Evolutionary conservation across 2,888 invertebrate species (phyloP), one percentile per base, ranked within the genome.

Genomic region (Plagiodera versicolora): DNA sequence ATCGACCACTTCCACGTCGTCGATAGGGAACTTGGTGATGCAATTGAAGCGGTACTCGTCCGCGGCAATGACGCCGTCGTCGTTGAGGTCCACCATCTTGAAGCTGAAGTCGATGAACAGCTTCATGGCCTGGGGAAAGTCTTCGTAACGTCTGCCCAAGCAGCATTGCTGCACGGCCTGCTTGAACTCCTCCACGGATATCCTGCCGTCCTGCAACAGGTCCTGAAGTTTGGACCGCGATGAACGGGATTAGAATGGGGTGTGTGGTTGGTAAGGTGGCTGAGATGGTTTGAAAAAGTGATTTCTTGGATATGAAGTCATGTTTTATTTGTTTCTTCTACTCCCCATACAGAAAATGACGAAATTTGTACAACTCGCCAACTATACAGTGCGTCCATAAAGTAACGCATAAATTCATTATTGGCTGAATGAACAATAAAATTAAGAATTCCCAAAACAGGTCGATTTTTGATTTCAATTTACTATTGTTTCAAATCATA

Each of bases 41-140:
- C 91, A 91, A 79, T 91, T 92, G 77, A 91, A 91, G 73, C 92
- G 85, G 79, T 87, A 93, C 81, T 93, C 92, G 66, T 92, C 91
- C 1, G 90, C 81, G 10, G 87, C 90, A 64, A 93, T 87, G 10
- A 91, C 84, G 1, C 92, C 92, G 72, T 93, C 92, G 58, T 86
- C 87, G 74, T 92, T 91, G 60, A 91, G 83, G 74, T 93, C 92
- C 47, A 92, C 87, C 84, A 91, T 86, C 75, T 88, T 88, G 78
- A 92, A 93, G 80, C 91, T 91, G 55, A 89, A 87, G 77, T 92
- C 92, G 75, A 92, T 92, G 78, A 92, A 92, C 76, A 91, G 90
- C 75, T 88, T 91, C 89, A 92, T 90, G 3, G 92, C 91, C 79
- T 92, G 90, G 0, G 92, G 92, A 74, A 93, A 92, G 62, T 92